Percentiles rank a stretch among this genome's conserved stretches.
Conservation (phyloP, 2,797 vertebrate species). For the Eulemur coronatus region DNA sequence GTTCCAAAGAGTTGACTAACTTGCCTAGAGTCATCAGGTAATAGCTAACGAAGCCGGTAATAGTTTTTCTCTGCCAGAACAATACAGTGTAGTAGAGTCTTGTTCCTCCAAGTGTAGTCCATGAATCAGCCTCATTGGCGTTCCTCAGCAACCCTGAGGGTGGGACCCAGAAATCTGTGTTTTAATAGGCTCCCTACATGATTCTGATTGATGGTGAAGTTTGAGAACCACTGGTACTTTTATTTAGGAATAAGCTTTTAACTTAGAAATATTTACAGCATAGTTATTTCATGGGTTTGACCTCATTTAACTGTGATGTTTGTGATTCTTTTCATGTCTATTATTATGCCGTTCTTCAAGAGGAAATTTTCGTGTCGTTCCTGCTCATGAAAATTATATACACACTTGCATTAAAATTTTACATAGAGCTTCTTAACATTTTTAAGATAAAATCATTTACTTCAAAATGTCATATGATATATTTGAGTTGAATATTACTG, state of each 20-base stretch:
- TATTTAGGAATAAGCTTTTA: constrained; percentile 8
- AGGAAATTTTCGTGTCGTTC: constrained; percentile 48
- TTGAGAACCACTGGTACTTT: not conserved
- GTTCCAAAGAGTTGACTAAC: not conserved
- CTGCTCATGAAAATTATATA: constrained; percentile 25
- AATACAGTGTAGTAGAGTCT: not conserved
- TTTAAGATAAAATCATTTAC: constrained; percentile 49
- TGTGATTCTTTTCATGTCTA: constrained; percentile 32
- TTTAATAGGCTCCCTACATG: not conserved
- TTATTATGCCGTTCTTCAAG: constrained; percentile 53
- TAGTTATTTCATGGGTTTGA: constrained; percentile 6
- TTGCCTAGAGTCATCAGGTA: not conserved
- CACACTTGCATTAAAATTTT: constrained; percentile 48
- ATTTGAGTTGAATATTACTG: constrained; percentile 11
- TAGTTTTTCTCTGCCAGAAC: not conserved
- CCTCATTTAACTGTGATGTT: constrained; percentile 3
- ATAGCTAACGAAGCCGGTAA: not conserved
- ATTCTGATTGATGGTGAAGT: not conserved
- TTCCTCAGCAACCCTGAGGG: not conserved
- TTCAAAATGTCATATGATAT: constrained; percentile 17
- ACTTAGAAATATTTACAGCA: constrained; percentile 14
- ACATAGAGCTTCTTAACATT: constrained; percentile 21
- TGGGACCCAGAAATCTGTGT: not conserved
- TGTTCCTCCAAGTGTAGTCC: not conserved
- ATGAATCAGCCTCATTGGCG: not conserved